Conservation (phyloP, 2,113 vertebrate species). For the Poecilia latipinna region DNA sequence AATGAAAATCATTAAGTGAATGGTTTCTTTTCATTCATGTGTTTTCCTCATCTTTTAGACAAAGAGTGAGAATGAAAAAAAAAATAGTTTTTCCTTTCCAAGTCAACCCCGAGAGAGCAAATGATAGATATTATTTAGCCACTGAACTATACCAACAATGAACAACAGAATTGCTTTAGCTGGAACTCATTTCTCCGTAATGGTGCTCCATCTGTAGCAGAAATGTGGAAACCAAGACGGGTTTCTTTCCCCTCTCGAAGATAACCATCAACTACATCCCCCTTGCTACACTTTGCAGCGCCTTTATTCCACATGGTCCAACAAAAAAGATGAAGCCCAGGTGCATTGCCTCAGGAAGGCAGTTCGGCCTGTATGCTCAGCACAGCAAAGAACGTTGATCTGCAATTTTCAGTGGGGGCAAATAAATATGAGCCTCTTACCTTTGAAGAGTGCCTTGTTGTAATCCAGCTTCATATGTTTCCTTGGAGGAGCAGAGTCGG, state of each 20-base stretch:
- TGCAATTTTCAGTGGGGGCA: conserved; percentile 77
- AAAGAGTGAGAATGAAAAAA: not conserved
- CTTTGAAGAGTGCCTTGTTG: conserved; percentile 65
- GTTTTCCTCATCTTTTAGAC: not conserved
- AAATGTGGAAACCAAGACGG: conserved; percentile 54
- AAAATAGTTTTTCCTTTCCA: not conserved
- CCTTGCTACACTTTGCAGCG: conserved; percentile 66
- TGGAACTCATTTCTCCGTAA: conserved; percentile 57
- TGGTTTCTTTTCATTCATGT: not conserved
- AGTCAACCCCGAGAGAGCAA: not conserved
- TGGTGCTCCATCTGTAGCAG: conserved; percentile 54
- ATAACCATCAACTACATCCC: conserved; percentile 72
- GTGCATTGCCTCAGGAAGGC: conserved; percentile 79
- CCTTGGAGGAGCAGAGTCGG: conserved; percentile 41
- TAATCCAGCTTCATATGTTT: conserved; percentile 66
- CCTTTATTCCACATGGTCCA: conserved; percentile 70
- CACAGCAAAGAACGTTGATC: conserved; percentile 76
- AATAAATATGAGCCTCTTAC: conserved; percentile 65
- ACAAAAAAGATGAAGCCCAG: conserved; percentile 77
- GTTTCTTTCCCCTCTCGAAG: conserved; percentile 56
- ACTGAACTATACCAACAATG: conserved; percentile 1
- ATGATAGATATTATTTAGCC: not conserved
- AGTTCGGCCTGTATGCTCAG: conserved; percentile 58
- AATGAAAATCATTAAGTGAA: not conserved
- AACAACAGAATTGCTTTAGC: conserved; percentile 57